These are phyloP conservation scores for Puffinus mauretanicus DNA, from an alignment of 2,113 vertebrate species.

Conservation along the genomic window DNA sequence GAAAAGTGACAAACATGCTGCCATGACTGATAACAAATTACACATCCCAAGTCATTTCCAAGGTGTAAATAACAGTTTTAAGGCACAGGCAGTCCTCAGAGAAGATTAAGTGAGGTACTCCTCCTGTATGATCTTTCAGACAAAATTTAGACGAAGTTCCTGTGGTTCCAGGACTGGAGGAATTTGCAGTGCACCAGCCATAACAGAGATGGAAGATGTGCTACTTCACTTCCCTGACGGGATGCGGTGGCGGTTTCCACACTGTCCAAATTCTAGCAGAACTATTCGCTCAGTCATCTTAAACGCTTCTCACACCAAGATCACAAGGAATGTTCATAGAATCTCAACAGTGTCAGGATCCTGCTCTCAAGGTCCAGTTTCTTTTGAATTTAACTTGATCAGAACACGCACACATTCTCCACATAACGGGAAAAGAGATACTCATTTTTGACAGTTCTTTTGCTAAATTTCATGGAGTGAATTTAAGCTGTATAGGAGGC, in stretches of 20 bases:
- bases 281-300: not conserved
- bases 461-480: not conserved
- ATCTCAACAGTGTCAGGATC: not conserved
- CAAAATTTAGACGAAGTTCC: not conserved
- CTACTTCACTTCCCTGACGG: not conserved
- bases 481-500: not conserved
- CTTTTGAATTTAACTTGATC: not conserved
- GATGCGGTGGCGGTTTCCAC: not conserved
- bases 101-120: not conserved
- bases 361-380: not conserved
- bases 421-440: not conserved
- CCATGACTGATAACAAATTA: not conserved
- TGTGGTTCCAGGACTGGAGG: not conserved
- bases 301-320: not conserved
- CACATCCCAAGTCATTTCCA: not conserved
- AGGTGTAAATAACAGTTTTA: not conserved
- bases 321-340: not conserved
- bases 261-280: not conserved
- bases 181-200: not conserved
- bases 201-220: not conserved
- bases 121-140: not conserved
- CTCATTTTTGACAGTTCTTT: not conserved
- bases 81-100: not conserved
- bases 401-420: not conserved
- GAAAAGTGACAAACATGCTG: not conserved